These are phyloP conservation scores for Sula dactylatra DNA, from an alignment of 2,113 vertebrate genomes.

Conservation along the genomic window DNA sequence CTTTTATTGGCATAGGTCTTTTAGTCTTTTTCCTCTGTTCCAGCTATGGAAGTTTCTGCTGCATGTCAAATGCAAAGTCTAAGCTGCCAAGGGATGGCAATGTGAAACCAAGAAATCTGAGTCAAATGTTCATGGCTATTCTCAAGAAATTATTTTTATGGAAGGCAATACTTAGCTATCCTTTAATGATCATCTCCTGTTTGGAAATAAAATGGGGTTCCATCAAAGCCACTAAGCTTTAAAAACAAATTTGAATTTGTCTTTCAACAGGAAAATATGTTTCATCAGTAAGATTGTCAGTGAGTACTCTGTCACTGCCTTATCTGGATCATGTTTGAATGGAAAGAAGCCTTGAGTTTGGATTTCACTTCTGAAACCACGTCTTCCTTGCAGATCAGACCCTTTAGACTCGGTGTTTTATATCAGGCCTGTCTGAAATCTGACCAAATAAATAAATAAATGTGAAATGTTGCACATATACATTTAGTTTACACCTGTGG, in stretches of 20 bases:
- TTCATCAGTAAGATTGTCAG: neutral
- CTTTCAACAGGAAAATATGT: neutral
- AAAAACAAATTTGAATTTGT: neutral
- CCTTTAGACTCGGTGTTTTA: neutral
- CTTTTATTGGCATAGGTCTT: neutral
- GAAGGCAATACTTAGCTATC: neutral
- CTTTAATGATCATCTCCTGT: neutral
- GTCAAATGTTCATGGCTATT: neutral
- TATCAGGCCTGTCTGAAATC: neutral
- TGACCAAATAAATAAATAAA: conserved; percentile 16
- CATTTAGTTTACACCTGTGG: neutral
- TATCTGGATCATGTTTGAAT: neutral
- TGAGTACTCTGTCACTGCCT: neutral
- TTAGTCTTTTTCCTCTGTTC: neutral
- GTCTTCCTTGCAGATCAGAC: neutral
- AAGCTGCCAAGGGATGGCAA: neutral
- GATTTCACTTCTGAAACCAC: neutral
- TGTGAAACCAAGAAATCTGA: neutral
- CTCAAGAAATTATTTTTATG: neutral
- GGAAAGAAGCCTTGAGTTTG: neutral
- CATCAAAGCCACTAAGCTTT: neutral
- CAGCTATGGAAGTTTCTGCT: neutral
- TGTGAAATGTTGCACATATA: neutral
- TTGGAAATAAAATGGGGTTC: neutral
- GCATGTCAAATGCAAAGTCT: neutral